Evolutionary conservation across 2,888 invertebrate genomes (phyloP).

Genomic region (Acrobasis suavella): DNA sequence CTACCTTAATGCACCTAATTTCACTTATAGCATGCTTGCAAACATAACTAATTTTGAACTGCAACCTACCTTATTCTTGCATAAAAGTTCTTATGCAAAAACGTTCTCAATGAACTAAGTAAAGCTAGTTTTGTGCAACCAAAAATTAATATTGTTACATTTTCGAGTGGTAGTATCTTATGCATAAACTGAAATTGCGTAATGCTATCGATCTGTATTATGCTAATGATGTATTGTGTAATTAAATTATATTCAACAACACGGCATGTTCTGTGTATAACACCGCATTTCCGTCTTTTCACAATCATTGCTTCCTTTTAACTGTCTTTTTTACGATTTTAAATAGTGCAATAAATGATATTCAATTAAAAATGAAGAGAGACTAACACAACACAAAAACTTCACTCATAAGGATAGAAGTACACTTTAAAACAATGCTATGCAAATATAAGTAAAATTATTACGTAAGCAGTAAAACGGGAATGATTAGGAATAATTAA

Average conservation of each 20-base stretch:
- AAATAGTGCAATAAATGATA: neutral
- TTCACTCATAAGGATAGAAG: too few species aligned
- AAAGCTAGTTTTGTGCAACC: neutral
- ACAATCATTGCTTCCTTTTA: neutral
- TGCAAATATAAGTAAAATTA: too few species aligned
- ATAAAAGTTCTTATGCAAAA: too few species aligned
- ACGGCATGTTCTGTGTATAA: constrained; percentile 11
- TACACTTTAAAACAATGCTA: too few species aligned
- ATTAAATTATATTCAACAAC: neutral
- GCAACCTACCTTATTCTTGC: too few species aligned
- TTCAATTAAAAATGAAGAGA: neutral
- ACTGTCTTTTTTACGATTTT: neutral
- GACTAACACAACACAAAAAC: neutral
- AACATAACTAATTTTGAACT: neutral
- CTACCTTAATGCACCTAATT: neutral
- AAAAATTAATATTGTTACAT: neutral
- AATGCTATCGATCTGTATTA: constrained; percentile 5
- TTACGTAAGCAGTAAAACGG: too few species aligned
- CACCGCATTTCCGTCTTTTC: constrained; percentile 8
- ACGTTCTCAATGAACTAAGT: too few species aligned
- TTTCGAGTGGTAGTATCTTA: neutral
- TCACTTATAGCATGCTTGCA: neutral
- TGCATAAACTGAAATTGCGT: neutral
- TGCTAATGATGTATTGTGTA: constrained; percentile 1
- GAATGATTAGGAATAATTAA: neutral